Base-by-base conservation (phyloP, 2,797 vertebrate species). In the Bovichtus diacanthus region DNA sequence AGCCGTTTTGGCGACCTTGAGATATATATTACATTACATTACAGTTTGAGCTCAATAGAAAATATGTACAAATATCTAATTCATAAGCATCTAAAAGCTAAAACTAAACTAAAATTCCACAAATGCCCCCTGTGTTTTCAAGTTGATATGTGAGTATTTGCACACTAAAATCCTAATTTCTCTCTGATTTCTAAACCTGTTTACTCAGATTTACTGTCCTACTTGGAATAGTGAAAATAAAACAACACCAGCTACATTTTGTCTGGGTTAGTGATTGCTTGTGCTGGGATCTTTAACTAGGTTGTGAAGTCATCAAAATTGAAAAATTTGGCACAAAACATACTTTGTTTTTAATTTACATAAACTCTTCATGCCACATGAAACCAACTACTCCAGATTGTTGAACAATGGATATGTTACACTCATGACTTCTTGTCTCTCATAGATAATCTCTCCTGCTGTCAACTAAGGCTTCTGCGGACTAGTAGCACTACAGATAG, bases 371-470 rank as follows among this genome's bases (percentile, higher is more conserved):
- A 19, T 46, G 18, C 25, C 41, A 21, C 12, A 34, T 46, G 7
- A 46, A 61, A n/a, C 59, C 25, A 66, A 49, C 7, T 9, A n/a
- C 25, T n/a, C 1, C 3, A n/a, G 5, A 47, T 13, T 6, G 46
- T 19, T 21, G 31, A 34, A 49, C 44, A 38, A 15, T 16, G 21
- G 47, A 25, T n/a, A 11, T 38, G 34, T 39, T 25, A 21, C 46
- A 36, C 31, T 51, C 8, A 27, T 23, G 31, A 54, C 38, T 67
- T 29, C 25, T 23, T 47, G 50, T 58, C 41, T 58, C 27, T 38
- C 34, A 31, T 31, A 56, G 54, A 21, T 38, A 13, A 7, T 68
- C 39, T 68, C 27, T 31, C 43, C 50, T 65, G 46, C 63, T 65
- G 31, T 25, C 31, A 36, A 31, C 18, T 34, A 51, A n/a, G 44